phyloP scores from a whole-genome alignment of 2,888 invertebrate genomes.

The Danaus chrysippus region DNA sequence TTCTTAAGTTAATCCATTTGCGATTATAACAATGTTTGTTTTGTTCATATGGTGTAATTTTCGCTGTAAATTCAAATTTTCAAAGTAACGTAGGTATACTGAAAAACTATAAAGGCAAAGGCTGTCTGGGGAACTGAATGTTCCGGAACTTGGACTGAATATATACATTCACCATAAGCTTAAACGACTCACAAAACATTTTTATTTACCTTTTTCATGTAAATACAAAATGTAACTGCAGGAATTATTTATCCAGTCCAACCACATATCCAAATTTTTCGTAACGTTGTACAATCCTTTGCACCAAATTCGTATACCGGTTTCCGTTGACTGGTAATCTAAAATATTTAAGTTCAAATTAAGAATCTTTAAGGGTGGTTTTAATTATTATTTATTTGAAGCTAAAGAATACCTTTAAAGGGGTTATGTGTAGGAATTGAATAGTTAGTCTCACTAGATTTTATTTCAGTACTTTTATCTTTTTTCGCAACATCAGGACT shows the following conservation, averaged over 20 bases:
- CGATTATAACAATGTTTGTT: neutral
- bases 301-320: conserved; percentile 49
- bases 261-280: conserved; percentile 54
- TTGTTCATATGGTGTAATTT: neutral
- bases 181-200: neutral
- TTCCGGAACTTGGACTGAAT: too few species aligned
- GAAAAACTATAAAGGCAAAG: too few species aligned
- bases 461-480: conserved; percentile 2
- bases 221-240: conserved; percentile 40
- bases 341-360: neutral
- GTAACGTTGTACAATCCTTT: conserved; percentile 49
- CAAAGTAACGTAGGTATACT: neutral
- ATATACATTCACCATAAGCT: too few species aligned
- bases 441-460: conserved; percentile 9
- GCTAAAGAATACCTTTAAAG: neutral
- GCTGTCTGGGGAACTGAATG: too few species aligned
- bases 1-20: neutral
- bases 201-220: conserved; percentile 37
- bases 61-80: neutral
- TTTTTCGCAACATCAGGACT: conserved; percentile 13
- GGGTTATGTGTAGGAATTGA: conserved; percentile 1
- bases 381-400: neutral
- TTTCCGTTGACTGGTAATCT: conserved; percentile 8
- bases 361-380: too few species aligned
- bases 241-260: conserved; percentile 51